These are phyloP conservation scores for Crocodylus rhombifer DNA, from an alignment of 2,797 vertebrate species.

Conservation along the genomic window DNA sequence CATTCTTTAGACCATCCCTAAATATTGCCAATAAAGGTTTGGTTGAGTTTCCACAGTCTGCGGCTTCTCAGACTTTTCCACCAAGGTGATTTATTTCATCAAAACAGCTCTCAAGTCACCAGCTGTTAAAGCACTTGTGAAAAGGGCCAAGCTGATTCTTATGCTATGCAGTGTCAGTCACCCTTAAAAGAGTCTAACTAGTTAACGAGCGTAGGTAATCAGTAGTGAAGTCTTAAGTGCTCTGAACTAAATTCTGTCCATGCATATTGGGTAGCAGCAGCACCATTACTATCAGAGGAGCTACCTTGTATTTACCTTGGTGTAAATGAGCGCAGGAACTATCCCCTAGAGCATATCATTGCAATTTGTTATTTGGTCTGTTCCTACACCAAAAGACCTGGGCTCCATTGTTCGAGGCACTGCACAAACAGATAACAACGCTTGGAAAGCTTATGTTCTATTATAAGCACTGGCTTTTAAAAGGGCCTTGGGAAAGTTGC, in stretches of 20 bases:
- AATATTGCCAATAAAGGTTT: slow-evolving; percentile 69
- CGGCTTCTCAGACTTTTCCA: slow-evolving; percentile 67
- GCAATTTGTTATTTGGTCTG: rapidly evolving
- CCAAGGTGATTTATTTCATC: slow-evolving; percentile 72
- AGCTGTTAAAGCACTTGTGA: slow-evolving; percentile 80
- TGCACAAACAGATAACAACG: not conserved
- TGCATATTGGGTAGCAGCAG: not conserved
- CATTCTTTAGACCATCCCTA: slow-evolving; percentile 73
- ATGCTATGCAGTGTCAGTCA: slow-evolving; percentile 60
- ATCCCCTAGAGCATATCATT: not conserved
- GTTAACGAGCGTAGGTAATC: slow-evolving; percentile 54
- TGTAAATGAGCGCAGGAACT: not conserved
- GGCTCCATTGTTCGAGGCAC: rapidly evolving
- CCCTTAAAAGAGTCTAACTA: slow-evolving; percentile 64
- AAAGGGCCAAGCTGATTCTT: slow-evolving; percentile 69
- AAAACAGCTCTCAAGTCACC: slow-evolving; percentile 73
- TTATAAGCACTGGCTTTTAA: too few relatives aligned
- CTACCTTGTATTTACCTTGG: not conserved
- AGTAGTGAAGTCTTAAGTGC: not conserved
- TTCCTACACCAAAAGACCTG: not conserved
- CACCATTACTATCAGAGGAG: not conserved
- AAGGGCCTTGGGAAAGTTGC: not conserved
- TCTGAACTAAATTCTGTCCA: slow-evolving; percentile 28
- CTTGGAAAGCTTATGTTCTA: too few relatives aligned
- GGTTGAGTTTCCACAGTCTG: slow-evolving; percentile 70